phyloP scores from a whole-genome alignment of 2,797 vertebrate genomes.

The Vultur gryphus region DNA sequence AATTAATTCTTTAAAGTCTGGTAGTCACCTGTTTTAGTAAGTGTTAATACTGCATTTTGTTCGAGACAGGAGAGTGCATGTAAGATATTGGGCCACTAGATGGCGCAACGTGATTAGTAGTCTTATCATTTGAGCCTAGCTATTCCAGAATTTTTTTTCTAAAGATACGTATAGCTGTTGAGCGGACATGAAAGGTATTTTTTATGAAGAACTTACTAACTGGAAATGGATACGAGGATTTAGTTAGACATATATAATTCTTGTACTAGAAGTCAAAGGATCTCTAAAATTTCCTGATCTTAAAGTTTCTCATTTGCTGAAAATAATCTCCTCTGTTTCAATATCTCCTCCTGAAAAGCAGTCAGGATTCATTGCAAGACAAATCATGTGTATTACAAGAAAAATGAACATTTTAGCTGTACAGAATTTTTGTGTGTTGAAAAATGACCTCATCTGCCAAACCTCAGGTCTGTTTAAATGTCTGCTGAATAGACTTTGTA shows the following conservation, averaged over 20 bases:
- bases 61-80: not conserved
- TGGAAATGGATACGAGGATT: not conserved
- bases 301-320: not conserved
- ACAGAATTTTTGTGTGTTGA: not conserved
- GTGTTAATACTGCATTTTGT: not conserved
- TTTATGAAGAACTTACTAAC: not conserved
- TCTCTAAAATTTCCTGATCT: not conserved
- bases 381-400: not conserved
- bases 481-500: not conserved
- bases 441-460: not conserved
- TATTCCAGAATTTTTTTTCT: not conserved
- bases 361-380: not conserved
- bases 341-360: not conserved
- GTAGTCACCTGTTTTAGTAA: not conserved
- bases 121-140: not conserved
- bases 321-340: not conserved
- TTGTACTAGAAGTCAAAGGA: not conserved
- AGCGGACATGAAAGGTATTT: not conserved
- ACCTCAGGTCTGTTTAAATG: not conserved
- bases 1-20: not conserved
- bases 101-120: constrained; percentile 54
- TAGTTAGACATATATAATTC: not conserved
- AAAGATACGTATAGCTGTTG: not conserved
- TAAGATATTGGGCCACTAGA: constrained; percentile 44
- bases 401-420: not conserved